These are phyloP conservation scores for Tupiocoris notatus DNA, from an alignment of 2,888 invertebrate genomes.

Conservation along the genomic window DNA sequence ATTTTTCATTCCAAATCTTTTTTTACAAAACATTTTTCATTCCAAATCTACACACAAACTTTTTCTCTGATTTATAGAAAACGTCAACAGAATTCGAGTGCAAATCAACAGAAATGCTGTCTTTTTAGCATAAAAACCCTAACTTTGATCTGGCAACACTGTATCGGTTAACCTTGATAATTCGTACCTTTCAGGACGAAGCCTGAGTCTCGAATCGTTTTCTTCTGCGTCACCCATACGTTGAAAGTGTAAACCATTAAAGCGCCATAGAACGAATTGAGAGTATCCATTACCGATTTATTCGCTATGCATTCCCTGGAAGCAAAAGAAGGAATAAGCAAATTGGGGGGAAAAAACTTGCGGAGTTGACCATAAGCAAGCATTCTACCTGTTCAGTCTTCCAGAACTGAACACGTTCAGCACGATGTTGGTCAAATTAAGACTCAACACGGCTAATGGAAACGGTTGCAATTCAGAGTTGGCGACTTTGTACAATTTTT, in stretches of 20 bases:
- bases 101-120: too few species aligned
- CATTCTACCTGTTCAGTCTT: constrained; percentile 55
- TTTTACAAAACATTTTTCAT: too few species aligned
- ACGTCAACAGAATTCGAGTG: too few species aligned
- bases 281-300: constrained; percentile 54
- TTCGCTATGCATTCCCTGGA: constrained; percentile 55
- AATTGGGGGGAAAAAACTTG: too few species aligned
- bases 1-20: too few species aligned
- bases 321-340: constrained; percentile 25
- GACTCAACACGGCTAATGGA: constrained; percentile 59
- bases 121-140: too few species aligned
- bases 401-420: constrained; percentile 57
- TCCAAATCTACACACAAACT: too few species aligned
- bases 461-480: constrained; percentile 57
- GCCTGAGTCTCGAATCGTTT: constrained; percentile 58
- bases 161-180: too few species aligned
- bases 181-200: constrained; percentile 58
- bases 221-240: constrained; percentile 56
- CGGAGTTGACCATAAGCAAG: too few species aligned
- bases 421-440: constrained; percentile 58
- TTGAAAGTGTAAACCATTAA: constrained; percentile 55
- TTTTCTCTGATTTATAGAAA: too few species aligned
- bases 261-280: constrained; percentile 57
- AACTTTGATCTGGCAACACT: too few species aligned
- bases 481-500: constrained; percentile 56